Percentiles rank a stretch among this genome's conserved stretches.
Evolutionary conservation across 2,113 vertebrate species (phyloP).

Genomic region (Neolamprologus devosi): DNA sequence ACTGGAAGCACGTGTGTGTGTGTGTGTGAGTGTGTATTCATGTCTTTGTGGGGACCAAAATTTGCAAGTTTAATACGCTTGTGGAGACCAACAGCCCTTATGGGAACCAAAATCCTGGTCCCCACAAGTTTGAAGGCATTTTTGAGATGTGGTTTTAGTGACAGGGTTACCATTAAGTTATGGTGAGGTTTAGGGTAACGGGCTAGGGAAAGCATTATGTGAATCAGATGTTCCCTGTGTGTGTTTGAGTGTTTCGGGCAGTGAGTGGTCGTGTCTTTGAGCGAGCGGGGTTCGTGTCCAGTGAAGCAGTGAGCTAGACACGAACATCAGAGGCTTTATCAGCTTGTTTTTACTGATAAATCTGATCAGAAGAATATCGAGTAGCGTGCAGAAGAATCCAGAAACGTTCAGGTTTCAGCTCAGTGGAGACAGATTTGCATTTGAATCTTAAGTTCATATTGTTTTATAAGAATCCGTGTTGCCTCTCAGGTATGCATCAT

Average conservation of each 20-base stretch:
- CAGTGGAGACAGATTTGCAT: neutral
- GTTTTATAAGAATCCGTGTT: neutral
- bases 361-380: neutral
- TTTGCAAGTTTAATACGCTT: too few species aligned
- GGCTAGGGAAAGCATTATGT: neutral
- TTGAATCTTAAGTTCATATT: neutral
- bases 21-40: too few species aligned
- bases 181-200: neutral
- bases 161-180: accelerated
- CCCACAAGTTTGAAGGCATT: neutral
- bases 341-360: neutral
- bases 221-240: neutral
- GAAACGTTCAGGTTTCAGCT: neutral
- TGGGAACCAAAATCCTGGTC: neutral
- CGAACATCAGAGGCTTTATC: neutral
- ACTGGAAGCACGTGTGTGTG: too few species aligned
- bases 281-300: accelerated
- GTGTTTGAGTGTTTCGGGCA: neutral
- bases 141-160: neutral
- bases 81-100: too few species aligned
- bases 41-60: too few species aligned
- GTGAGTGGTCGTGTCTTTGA: neutral
- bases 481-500: neutral
- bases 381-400: neutral
- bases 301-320: neutral